Percentiles rank a stretch among this genome's conserved stretches.
Evolutionary conservation across 30 jellyfish, hydroid and myxozoan species (phyloP).

Genomic region (Rhopilema esculentum): DNA sequence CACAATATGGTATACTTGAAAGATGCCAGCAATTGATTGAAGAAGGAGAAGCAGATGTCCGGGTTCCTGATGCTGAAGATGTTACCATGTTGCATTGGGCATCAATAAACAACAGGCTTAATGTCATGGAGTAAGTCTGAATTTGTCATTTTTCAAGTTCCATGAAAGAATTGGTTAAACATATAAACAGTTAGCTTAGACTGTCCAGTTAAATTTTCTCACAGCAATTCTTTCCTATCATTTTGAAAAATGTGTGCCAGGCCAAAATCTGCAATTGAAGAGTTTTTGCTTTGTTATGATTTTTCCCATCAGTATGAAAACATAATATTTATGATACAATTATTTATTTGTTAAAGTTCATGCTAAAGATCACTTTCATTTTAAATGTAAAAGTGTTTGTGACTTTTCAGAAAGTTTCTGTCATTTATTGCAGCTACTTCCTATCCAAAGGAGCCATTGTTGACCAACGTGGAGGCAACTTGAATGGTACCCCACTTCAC

Average conservation of each 20-base stretch:
- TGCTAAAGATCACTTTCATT: too few species aligned
- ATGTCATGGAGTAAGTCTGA: constrained; percentile 80
- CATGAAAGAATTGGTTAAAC: too few species aligned
- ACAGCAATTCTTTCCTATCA: too few species aligned
- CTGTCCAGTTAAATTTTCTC: too few species aligned
- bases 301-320: background rate
- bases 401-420: too few species aligned
- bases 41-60: constrained; percentile 82
- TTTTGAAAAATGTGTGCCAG: too few species aligned
- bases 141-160: background rate
- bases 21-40: constrained; percentile 85
- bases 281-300: background rate
- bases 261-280: too few species aligned
- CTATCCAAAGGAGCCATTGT: constrained; percentile 83
- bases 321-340: background rate
- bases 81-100: constrained; percentile 97
- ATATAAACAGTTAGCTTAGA: too few species aligned
- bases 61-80: constrained; percentile 93
- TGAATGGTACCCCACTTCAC: constrained; percentile 92
- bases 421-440: constrained; percentile 65
- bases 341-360: too few species aligned
- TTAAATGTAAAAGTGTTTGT: too few species aligned
- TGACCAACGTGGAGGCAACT: constrained; percentile 93
- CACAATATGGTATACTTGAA: constrained; percentile 92
- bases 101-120: constrained; percentile 83